Evolutionary conservation across 1,140 invertebrate species (phyloP), one percentile per base, ranked within the genome.

Genomic region (Lordiphosa collinella): DNA sequence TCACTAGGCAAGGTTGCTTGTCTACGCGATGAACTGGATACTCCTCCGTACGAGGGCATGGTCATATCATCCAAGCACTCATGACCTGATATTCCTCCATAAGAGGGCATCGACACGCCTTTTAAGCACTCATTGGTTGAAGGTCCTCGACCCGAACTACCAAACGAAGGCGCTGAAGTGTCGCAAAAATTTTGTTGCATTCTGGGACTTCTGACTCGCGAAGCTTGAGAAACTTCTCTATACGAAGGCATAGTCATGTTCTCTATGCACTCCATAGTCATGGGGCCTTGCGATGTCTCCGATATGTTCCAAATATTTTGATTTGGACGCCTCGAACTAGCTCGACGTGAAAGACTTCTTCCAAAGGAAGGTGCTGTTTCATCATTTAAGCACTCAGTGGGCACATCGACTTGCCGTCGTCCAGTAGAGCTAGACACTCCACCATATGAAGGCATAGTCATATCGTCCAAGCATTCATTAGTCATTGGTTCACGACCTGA

Each of bases 31-130:
- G 40, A 11, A 2, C 13, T 47, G 4, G 56, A 51, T 4, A 68
- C 31, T 5, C 35, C 44, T 0, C 2, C 43, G 34, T 36, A 79
- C 6, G 60, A 52, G 0, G 57, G 75, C 65, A 66, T 56, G 2
- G 62, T 52, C 13, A 58, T 22, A 16, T 73, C 41, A 1, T 58
- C 44, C 11, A 70, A 18, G 9, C 37, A 47, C 18, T 61, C 56
- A 35, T 38, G 3, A 22, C n/a, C 34, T 11, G 34, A 36, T 11
- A 36, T 37, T 2, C 2, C 11, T 4, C 35, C 35, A 37, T 29
- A 16, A 2, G 47, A 49, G 11, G 9, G 22, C 4, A 37, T 37
- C 2, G 35, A 11, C 11, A 22, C 43, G 16, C 13, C 11, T 5
- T 7, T 34, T 1, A 9, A 43, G 5, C 9, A 35, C 1, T 43